These are phyloP conservation scores for Lasius fuliginosus DNA, from an alignment of 2,888 invertebrate species.

Conservation along the genomic window DNA sequence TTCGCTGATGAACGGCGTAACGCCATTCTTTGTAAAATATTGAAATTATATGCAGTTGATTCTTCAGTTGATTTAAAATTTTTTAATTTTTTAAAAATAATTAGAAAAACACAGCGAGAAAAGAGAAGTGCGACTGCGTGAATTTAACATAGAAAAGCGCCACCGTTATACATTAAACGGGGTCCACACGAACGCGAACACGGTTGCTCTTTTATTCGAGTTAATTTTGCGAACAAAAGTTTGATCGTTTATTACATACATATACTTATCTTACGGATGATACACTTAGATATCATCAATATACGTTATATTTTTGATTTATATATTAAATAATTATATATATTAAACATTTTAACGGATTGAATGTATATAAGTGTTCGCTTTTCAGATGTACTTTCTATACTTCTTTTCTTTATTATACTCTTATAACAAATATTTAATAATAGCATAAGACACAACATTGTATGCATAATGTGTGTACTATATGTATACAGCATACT, in stretches of 20 bases:
- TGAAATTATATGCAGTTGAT: not conserved
- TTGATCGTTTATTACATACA: not conserved
- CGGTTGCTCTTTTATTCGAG: not conserved
- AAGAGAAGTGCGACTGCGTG: not conserved
- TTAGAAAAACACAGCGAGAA: not conserved
- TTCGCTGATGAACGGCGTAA: not conserved
- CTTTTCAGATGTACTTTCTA: not conserved
- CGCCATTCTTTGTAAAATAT: not conserved
- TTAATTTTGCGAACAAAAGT: not conserved
- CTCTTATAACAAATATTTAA: not conserved
- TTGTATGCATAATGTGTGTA: not conserved
- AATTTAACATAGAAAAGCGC: not conserved
- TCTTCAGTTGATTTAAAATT: not conserved
- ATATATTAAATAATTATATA: no score
- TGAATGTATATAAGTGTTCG: not conserved
- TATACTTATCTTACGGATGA: not conserved
- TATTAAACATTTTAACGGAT: not conserved
- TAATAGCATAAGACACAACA: not conserved
- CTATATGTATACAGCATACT: not conserved
- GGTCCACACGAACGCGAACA: slow-evolving; percentile 25
- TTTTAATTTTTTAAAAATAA: not conserved
- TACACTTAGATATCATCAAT: not conserved
- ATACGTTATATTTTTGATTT: not conserved
- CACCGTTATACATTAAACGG: slow-evolving; percentile 3
- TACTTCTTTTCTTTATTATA: not conserved